Percentiles rank a stretch among this genome's conserved stretches.
These are phyloP conservation scores for Xiphorhynchus elegans DNA, from an alignment of 2,113 vertebrate species.

Conservation along the genomic window DNA sequence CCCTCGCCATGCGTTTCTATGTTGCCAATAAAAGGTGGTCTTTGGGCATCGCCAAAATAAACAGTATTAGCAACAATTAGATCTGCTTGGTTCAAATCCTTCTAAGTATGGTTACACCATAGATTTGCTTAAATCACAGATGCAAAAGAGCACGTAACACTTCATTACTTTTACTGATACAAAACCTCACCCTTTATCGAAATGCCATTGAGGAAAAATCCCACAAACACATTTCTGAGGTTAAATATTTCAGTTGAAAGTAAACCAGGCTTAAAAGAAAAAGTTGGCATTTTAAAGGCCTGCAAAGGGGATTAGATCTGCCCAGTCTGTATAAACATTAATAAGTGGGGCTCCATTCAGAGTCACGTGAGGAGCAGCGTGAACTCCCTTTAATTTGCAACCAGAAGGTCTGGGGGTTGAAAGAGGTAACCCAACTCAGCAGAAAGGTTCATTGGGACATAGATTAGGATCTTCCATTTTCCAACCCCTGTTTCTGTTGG, in stretches of 20 bases:
- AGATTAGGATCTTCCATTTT: conserved; percentile 4
- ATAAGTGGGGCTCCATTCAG: neutral
- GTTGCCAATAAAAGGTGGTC: neutral
- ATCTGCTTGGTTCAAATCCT: neutral
- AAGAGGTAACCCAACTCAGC: neutral
- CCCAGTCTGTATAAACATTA: neutral
- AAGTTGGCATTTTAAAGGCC: conserved; percentile 12
- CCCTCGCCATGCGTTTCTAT: neutral
- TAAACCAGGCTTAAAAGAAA: conserved; percentile 19
- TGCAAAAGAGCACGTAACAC: neutral
- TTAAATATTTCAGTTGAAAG: neutral
- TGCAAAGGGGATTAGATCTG: neutral
- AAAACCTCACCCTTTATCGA: neutral
- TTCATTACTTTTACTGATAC: neutral
- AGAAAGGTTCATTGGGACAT: neutral
- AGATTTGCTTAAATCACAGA: neutral
- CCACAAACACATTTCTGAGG: neutral
- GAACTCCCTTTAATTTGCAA: neutral
- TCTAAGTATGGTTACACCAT: neutral
- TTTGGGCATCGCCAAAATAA: neutral
- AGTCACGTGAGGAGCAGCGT: neutral
- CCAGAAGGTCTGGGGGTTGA: neutral
- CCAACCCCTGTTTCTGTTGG: neutral
- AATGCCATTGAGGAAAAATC: neutral
- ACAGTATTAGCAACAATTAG: neutral